Evolutionary conservation across 2,797 vertebrate species (phyloP).

Genomic region (Sebastes steindachneri): DNA sequence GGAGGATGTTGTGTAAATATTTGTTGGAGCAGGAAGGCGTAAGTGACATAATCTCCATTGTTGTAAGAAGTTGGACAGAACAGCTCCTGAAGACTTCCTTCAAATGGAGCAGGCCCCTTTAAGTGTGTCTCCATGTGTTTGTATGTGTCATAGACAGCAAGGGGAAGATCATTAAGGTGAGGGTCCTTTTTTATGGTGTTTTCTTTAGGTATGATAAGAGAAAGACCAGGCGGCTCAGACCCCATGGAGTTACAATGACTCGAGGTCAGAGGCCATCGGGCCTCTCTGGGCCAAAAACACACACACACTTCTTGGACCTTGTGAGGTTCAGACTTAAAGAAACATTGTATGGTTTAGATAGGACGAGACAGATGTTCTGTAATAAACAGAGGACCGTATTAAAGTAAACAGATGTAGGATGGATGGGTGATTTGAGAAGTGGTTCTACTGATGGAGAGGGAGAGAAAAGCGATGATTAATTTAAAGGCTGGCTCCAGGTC

Average conservation of each 20-base stretch:
- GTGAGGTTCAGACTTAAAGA: neutral
- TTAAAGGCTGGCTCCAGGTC: conserved; percentile 62
- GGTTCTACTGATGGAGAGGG: neutral
- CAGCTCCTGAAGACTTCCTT: conserved; percentile 1
- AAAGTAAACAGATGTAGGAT: neutral
- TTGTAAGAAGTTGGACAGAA: conserved; percentile 8
- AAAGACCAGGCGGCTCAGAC: conserved; percentile 8
- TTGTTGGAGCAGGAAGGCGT: conserved; percentile 16
- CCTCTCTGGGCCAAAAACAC: conserved; percentile 22
- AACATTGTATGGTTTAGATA: conserved; percentile 4
- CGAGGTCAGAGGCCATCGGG: conserved; percentile 14
- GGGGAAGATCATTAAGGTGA: conserved; percentile 2
- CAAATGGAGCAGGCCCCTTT: neutral
- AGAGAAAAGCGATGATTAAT: conserved; percentile 23
- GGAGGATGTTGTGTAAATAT: conserved; percentile 35
- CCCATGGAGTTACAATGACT: conserved; percentile 22
- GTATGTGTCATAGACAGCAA: neutral
- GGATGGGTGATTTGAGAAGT: neutral
- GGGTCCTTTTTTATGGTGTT: conserved; percentile 5
- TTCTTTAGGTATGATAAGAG: conserved; percentile 20
- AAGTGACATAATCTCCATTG: conserved; percentile 1
- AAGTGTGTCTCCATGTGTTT: neutral
- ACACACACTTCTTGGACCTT: conserved; percentile 5
- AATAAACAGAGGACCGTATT: neutral
- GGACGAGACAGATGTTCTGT: neutral